These are phyloP conservation scores for Callionymus lyra DNA, from an alignment of 2,113 vertebrate species.

Conservation along the genomic window DNA sequence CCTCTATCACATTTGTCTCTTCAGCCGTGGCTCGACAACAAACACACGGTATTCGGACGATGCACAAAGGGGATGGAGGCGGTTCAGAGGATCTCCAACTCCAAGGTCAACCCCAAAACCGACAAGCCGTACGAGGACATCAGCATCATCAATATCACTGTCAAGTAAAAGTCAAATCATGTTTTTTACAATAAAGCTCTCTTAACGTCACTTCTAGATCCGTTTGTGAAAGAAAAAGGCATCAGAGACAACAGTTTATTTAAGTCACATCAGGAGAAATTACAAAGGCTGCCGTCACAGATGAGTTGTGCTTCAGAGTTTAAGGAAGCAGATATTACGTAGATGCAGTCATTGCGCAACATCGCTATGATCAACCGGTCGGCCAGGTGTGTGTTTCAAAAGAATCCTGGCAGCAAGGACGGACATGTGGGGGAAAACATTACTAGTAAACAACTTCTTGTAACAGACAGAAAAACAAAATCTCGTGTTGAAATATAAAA, in stretches of 20 bases:
- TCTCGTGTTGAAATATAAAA: no score
- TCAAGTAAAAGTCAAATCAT: conserved; percentile 71
- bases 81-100: conserved; percentile 93
- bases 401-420: background rate
- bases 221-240: background rate
- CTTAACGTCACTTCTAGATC: background rate
- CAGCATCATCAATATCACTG: conserved; percentile 96
- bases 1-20: background rate
- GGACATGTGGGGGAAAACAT: no score
- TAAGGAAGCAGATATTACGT: no score
- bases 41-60: conserved; percentile 93
- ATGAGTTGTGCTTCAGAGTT: conserved; percentile 49
- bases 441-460: no score
- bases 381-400: no score
- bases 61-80: conserved; percentile 97
- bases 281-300: conserved; percentile 53
- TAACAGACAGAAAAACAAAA: no score
- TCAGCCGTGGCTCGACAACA: conserved; percentile 97
- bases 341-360: no score
- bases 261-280: conserved; percentile 54
- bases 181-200: conserved; percentile 15
- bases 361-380: no score
- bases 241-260: conserved; percentile 37
- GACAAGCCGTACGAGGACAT: conserved; percentile 98
- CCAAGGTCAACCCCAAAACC: conserved; percentile 95